Conservation (phyloP, 2,113 vertebrate species). For the Gila orcuttii region DNA sequence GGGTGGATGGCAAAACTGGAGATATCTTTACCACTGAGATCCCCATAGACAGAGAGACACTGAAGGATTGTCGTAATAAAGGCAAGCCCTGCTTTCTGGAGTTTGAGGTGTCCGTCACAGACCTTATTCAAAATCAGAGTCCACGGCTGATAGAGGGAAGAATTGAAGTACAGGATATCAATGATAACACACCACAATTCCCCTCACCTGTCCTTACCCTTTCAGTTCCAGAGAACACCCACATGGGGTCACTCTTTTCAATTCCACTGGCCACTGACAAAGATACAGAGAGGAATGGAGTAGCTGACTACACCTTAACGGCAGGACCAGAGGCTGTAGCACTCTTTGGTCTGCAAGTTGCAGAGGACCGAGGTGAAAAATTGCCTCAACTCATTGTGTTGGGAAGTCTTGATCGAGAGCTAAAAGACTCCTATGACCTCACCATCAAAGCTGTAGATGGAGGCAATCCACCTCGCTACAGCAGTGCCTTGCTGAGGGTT, state of each 20-base stretch:
- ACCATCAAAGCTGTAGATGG: constrained; percentile 97
- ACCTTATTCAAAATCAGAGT: constrained; percentile 86
- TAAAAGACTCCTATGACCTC: constrained; percentile 95
- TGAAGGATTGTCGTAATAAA: constrained; percentile 88
- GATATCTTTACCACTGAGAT: constrained; percentile 98
- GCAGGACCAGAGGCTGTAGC: constrained; percentile 88
- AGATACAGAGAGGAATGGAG: constrained; percentile 89
- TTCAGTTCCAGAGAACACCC: constrained; percentile 94
- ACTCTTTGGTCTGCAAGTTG: constrained; percentile 94
- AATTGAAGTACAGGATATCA: constrained; percentile 96
- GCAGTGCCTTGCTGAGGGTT: constrained; percentile 92
- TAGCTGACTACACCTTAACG: constrained; percentile 90
- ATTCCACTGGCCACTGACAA: constrained; percentile 92
- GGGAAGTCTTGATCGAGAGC: constrained; percentile 92
- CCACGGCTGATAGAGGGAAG: constrained; percentile 93
- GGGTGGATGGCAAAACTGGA: constrained; percentile 95
- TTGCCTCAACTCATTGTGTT: constrained; percentile 95
- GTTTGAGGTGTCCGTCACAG: constrained; percentile 96
- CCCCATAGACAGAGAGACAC: constrained; percentile 92
- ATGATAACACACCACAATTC: constrained; percentile 98
- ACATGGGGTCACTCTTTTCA: constrained; percentile 88
- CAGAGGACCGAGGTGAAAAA: constrained; percentile 94
- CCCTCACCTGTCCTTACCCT: constrained; percentile 91
- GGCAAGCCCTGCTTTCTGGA: constrained; percentile 92
- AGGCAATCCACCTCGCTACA: constrained; percentile 89